A percentile compares a stretch with the other conserved stretches of the same genome.
Evolutionary conservation across 2,888 invertebrate species (phyloP).

Genomic region (Andrena minutula): DNA sequence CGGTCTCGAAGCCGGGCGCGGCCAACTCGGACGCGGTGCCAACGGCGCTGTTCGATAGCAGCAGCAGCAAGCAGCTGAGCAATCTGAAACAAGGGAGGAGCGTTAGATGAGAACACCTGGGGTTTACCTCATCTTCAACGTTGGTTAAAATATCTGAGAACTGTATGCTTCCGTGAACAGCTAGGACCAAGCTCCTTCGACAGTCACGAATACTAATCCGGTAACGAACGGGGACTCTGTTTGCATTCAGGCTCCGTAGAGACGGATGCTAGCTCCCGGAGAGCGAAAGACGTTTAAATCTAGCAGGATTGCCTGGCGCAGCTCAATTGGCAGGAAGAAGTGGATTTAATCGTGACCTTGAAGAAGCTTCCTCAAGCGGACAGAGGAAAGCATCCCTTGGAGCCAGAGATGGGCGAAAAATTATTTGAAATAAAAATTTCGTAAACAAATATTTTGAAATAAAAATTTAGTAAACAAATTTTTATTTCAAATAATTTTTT

Average conservation of each 20-base stretch:
- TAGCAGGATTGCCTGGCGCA: slow-evolving; percentile 47
- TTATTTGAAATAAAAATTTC: too few species aligned
- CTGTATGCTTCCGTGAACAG: too few species aligned
- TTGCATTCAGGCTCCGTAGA: not conserved
- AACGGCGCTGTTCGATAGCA: slow-evolving; percentile 16
- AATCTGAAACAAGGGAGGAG: slow-evolving; percentile 58
- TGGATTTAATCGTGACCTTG: slow-evolving; percentile 37
- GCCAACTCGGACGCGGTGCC: slow-evolving; percentile 27
- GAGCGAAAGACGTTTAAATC: slow-evolving; percentile 51
- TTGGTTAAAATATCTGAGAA: too few species aligned
- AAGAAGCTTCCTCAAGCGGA: not conserved
- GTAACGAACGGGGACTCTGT: not conserved
- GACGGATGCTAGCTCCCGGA: not conserved
- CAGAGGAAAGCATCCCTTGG: slow-evolving; percentile 4
- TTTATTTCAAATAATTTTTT: too few species aligned
- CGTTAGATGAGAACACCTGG: slow-evolving; percentile 32
- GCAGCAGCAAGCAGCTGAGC: slow-evolving; percentile 42
- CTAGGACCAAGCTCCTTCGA: too few species aligned
- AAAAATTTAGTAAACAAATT: too few species aligned
- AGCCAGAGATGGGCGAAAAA: too few species aligned
- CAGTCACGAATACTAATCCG: too few species aligned
- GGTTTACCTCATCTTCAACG: too few species aligned
- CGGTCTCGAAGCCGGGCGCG: slow-evolving; percentile 77
- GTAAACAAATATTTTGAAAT: too few species aligned
- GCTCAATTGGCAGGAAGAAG: slow-evolving; percentile 24